Evolutionary conservation across 2,888 invertebrate species (phyloP), one percentile per base, ranked within the genome.

Genomic region (Lysandra bellargus): DNA sequence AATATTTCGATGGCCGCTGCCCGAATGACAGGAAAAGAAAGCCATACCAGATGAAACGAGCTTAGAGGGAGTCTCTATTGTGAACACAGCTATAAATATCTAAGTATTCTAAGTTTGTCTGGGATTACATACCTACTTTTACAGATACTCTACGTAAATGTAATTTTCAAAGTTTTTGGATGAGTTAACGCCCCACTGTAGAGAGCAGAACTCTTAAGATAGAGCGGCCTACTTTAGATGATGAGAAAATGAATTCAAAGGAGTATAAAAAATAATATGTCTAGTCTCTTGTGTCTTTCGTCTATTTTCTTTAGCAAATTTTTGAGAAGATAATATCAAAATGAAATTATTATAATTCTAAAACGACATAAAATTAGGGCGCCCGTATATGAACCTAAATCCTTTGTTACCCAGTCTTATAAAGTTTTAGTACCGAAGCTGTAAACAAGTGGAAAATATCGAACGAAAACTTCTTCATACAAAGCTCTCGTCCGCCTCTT

Each of bases 391-490:
- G n/a, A 40, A 6, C 40, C 7, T 73, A 40, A 73, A 37, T 40
- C 37, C 17, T 40, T 6, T n/a, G n/a, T 73, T 17, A 40, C 73
- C 2, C 73, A 40, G 17, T 73, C 40, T 40, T 40, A 61, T 30
- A 53, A 75, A 75, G 75, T 75, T 75, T 49, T 30, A 75, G 75
- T 44, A 40, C 4, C 30, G 23, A 64, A 75, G 49, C 49, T 30
- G 30, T 75, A 75, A 75, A 75, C 75, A 75, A 75, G 30, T 75
- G 17, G 87, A 86, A 88, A 87, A 87, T 87, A 88, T 88, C 86
- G 85, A 83, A 84, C 88, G 85, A 84, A 85, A 88, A 86, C 87
- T 86, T 85, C 81, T 80, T 81, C 83, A 81, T 83, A 84, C 83
- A 85, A 86, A 87, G 87, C 85, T 86, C 84, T 78, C 81, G 80